Evolutionary conservation across 2,113 vertebrate species (phyloP).

Genomic region (Actenoides hombroni): DNA sequence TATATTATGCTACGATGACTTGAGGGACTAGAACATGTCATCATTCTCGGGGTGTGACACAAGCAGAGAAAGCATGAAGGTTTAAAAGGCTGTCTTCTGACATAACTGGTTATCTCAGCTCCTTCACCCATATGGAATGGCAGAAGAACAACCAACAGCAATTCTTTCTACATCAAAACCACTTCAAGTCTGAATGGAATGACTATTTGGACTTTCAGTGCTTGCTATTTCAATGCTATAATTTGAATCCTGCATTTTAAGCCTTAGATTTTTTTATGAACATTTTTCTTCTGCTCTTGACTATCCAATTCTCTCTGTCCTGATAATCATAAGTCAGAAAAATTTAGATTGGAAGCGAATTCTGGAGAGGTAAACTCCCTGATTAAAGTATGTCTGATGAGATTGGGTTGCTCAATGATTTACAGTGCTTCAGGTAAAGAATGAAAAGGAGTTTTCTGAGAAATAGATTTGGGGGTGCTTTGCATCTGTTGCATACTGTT

Average conservation of each 20-base stretch:
- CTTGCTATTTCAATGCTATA: not conserved
- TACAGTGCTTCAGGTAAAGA: not conserved
- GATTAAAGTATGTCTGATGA: not conserved
- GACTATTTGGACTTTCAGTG: not conserved
- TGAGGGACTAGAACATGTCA: not conserved
- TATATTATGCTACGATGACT: not conserved
- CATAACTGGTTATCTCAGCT: not conserved
- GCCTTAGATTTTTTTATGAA: not conserved
- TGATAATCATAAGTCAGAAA: not conserved
- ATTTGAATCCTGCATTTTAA: not conserved
- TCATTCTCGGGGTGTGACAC: not conserved
- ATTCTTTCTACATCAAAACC: not conserved
- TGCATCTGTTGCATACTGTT: not conserved
- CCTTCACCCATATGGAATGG: not conserved
- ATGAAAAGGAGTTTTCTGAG: not conserved
- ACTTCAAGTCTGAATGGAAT: not conserved
- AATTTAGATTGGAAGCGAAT: not conserved
- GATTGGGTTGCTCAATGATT: not conserved
- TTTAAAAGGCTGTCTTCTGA: not conserved
- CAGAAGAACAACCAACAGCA: not conserved
- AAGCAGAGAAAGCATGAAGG: not conserved
- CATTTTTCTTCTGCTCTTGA: not conserved
- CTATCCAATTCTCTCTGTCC: not conserved
- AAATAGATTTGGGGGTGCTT: not conserved
- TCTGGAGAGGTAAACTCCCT: not conserved